phyloP scores from a whole-genome alignment of 2,888 invertebrate species.

The Amphipoea lucens region DNA sequence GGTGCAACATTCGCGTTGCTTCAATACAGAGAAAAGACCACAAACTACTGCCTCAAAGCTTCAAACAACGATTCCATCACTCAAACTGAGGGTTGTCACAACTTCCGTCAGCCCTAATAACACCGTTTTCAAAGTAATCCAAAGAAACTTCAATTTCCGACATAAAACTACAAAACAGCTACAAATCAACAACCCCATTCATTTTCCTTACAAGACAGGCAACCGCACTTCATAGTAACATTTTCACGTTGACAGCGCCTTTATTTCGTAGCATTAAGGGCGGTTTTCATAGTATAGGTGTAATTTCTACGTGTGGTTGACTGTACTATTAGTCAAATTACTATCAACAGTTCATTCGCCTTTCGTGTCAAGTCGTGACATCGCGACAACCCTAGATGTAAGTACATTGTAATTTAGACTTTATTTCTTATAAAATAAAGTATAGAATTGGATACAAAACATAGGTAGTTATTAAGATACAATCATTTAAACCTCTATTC shows the following conservation, averaged over 20 bases:
- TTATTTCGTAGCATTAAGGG: background rate
- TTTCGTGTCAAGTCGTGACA: conserved; percentile 37
- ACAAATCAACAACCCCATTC: conserved; percentile 10
- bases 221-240: background rate
- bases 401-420: conserved; percentile 4
- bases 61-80: background rate
- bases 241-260: background rate
- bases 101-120: background rate
- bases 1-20: background rate
- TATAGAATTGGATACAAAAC: background rate
- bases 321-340: conserved; percentile 28
- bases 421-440: background rate
- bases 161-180: conserved; percentile 8
- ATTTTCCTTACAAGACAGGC: conserved; percentile 13
- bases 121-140: conserved; percentile 12
- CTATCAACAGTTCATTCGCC: conserved; percentile 46
- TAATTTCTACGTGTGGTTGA: background rate
- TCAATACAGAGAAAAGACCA: background rate
- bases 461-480: background rate
- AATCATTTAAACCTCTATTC: background rate
- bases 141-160: conserved; percentile 33
- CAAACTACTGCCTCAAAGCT: background rate
- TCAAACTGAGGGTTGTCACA: conserved; percentile 11
- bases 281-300: background rate
- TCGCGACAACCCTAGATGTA: conserved; percentile 52